Evolutionary conservation across 2,113 vertebrate genomes (phyloP).

Genomic region (Mobula hypostoma): DNA sequence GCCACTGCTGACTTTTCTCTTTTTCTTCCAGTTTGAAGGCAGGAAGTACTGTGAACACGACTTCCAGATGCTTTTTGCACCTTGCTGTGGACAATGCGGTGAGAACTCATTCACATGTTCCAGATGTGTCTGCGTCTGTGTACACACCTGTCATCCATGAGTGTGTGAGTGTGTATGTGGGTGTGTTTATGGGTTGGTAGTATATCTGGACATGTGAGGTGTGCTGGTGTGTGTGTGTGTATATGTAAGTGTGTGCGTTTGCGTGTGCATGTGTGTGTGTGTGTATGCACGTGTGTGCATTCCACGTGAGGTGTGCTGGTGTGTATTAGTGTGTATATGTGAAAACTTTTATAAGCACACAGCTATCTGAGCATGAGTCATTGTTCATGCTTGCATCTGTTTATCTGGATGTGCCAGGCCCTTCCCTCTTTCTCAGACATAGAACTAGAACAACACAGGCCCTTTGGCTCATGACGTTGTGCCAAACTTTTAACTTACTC

Average conservation of each 20-base stretch:
- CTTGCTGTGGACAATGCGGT: slow-evolving; percentile 64
- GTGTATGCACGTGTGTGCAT: background rate
- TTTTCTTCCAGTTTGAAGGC: slow-evolving; percentile 59
- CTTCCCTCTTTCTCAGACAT: no score
- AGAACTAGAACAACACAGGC: no score
- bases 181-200: background rate
- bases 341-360: background rate
- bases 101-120: slow-evolving; percentile 41
- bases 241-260: background rate
- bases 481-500: no score
- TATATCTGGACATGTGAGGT: background rate
- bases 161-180: background rate
- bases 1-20: background rate
- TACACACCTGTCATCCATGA: no score
- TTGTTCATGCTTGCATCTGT: background rate
- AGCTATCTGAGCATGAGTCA: no score
- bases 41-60: slow-evolving; percentile 69
- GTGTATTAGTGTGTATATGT: background rate
- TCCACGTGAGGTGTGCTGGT: no score
- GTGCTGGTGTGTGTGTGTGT: background rate
- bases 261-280: background rate
- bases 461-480: no score
- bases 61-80: slow-evolving; percentile 70
- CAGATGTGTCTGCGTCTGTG: background rate
- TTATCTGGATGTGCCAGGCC: background rate